A percentile compares a stretch with the other conserved stretches of the same genome.
Conservation (phyloP, 2,113 vertebrate species). For the Himantopus leucocephalus region DNA sequence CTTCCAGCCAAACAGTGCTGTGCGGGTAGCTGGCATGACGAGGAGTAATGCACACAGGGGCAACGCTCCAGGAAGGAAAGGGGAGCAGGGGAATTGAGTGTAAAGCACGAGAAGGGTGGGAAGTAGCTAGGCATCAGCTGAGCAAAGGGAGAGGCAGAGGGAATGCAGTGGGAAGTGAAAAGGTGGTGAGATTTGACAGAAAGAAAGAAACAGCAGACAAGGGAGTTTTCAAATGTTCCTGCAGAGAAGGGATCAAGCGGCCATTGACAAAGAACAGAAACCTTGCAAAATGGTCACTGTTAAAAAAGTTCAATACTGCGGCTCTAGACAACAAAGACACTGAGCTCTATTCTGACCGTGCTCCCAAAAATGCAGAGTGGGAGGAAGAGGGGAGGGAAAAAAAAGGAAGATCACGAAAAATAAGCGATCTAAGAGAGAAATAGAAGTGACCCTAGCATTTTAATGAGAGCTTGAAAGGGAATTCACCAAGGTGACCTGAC, state of each 20-base stretch:
- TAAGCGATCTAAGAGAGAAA: not conserved
- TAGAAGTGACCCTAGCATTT: not conserved
- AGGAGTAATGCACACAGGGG: not conserved
- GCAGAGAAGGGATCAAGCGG: not conserved
- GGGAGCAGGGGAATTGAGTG: not conserved
- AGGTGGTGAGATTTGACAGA: not conserved
- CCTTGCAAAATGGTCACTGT: not conserved
- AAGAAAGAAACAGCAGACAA: not conserved
- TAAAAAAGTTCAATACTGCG: not conserved
- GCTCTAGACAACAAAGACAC: not conserved
- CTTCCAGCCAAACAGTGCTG: not conserved
- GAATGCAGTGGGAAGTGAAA: fast-evolving
- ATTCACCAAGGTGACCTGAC: not conserved
- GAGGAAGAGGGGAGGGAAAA: not conserved
- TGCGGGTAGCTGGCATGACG: fast-evolving
- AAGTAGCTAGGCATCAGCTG: not conserved
- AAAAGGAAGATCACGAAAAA: not conserved
- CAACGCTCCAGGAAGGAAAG: not conserved
- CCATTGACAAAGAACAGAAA: not conserved
- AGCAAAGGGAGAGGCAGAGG: not conserved
- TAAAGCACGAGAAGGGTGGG: not conserved
- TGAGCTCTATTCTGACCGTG: fast-evolving
- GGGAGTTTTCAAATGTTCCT: not conserved
- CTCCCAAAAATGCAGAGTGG: not conserved
- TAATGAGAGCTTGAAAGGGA: not conserved